Percentiles rank a stretch among this genome's conserved stretches.
phyloP scores from a whole-genome alignment of 2,113 vertebrate species.

The Tachysurus vachellii region DNA sequence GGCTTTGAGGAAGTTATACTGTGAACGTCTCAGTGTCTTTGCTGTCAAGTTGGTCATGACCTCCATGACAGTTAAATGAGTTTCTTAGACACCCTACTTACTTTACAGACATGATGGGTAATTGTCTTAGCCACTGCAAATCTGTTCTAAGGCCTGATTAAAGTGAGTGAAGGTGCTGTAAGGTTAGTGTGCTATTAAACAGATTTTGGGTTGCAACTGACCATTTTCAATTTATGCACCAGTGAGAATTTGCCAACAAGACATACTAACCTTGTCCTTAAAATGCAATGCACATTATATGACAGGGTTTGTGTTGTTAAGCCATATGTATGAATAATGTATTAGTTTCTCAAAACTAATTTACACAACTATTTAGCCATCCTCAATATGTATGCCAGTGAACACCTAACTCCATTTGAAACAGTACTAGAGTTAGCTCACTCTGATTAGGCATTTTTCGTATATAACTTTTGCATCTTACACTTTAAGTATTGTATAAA shows the following conservation, averaged over 20 bases:
- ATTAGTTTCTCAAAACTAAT: not conserved
- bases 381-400: not conserved
- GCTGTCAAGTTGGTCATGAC: too few relatives aligned
- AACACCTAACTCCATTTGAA: not conserved
- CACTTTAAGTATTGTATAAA: not conserved
- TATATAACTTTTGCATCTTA: not conserved
- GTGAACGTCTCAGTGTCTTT: not conserved
- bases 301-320: too few relatives aligned
- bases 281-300: not conserved
- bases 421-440: not conserved
- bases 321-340: too few relatives aligned
- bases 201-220: not conserved
- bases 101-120: not conserved
- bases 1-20: not conserved
- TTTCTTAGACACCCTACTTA: not conserved
- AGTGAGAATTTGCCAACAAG: not conserved
- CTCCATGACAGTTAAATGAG: not conserved
- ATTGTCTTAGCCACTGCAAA: not conserved
- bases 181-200: not conserved
- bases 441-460: not conserved
- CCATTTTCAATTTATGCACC: not conserved
- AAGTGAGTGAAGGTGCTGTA: not conserved
- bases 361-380: not conserved
- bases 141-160: not conserved
- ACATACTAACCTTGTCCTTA: not conserved